Conservation (phyloP, 2,797 vertebrate species). For the Mallotus villosus region DNA sequence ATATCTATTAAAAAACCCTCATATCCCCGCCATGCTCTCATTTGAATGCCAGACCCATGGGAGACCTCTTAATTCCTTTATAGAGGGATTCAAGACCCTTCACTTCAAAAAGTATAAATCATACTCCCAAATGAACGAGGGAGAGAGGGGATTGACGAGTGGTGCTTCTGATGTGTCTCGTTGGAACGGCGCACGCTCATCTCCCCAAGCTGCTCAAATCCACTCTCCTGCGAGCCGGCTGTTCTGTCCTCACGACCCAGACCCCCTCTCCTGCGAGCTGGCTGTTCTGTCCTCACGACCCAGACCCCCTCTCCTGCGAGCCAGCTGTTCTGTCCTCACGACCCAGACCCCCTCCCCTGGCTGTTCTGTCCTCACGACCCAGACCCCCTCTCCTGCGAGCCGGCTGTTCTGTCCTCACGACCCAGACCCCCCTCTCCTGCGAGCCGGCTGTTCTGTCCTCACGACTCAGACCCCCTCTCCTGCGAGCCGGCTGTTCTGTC, state of each 20-base stretch:
- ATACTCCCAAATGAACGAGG: constrained; percentile 85
- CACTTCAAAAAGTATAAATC: constrained; percentile 88
- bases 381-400: too few species aligned
- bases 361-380: too few species aligned
- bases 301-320: too few species aligned
- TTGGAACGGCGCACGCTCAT: constrained; percentile 65
- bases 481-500: too few species aligned
- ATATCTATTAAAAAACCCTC: constrained; percentile 79
- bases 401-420: too few species aligned
- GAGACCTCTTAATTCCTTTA: constrained; percentile 85
- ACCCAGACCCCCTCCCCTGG: too few species aligned
- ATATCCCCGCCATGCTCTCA: constrained; percentile 83
- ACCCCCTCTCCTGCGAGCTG: constrained; percentile 26
- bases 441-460: too few species aligned
- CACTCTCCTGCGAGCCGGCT: constrained; percentile 65
- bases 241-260: constrained; percentile 59
- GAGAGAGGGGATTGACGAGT: constrained; percentile 47
- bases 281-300: neutral
- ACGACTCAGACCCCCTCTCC: too few species aligned
- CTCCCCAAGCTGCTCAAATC: constrained; percentile 75
- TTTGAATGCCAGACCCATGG: constrained; percentile 81
- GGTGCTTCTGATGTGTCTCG: constrained; percentile 80
- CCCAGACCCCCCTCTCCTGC: too few species aligned
- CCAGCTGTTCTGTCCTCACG: too few species aligned
- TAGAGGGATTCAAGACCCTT: constrained; percentile 83